Evolutionary conservation across 2,113 vertebrate genomes (phyloP).

Genomic region (Coregonus clupeaformis): DNA sequence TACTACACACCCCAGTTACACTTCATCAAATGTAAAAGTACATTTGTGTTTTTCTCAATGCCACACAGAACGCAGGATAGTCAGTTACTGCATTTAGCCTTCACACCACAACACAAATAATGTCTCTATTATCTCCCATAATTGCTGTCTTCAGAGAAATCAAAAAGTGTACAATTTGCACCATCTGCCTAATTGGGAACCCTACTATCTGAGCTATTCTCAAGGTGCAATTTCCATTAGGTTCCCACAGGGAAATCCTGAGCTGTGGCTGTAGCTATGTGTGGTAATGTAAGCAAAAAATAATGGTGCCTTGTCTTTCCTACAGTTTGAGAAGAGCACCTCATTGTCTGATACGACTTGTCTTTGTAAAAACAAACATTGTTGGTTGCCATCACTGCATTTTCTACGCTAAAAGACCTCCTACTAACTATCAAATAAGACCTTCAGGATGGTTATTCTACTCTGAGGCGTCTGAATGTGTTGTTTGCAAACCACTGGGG

Average conservation of each 20-base stretch:
- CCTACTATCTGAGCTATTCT: background rate
- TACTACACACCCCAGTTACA: too few species aligned
- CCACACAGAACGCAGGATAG: background rate
- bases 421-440: constrained; percentile 9
- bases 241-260: constrained; percentile 11
- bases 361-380: constrained; percentile 4
- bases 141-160: constrained; percentile 15
- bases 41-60: constrained; percentile 6
- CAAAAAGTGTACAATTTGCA: constrained; percentile 12
- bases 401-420: constrained; percentile 8
- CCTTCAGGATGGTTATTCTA: constrained; percentile 14
- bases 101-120: too few species aligned
- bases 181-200: constrained; percentile 6
- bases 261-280: background rate
- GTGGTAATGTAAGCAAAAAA: constrained; percentile 33
- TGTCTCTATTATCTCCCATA: too few species aligned
- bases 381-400: constrained; percentile 15
- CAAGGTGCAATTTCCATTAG: constrained; percentile 20
- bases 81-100: constrained; percentile 9
- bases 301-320: constrained; percentile 30
- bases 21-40: too few species aligned
- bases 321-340: constrained; percentile 22
- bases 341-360: constrained; percentile 19
- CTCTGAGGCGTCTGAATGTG: constrained; percentile 17
- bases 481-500: constrained; percentile 13